These are phyloP conservation scores for Eupithecia abbreviata DNA, from an alignment of 2,888 invertebrate species.

Conservation along the genomic window DNA sequence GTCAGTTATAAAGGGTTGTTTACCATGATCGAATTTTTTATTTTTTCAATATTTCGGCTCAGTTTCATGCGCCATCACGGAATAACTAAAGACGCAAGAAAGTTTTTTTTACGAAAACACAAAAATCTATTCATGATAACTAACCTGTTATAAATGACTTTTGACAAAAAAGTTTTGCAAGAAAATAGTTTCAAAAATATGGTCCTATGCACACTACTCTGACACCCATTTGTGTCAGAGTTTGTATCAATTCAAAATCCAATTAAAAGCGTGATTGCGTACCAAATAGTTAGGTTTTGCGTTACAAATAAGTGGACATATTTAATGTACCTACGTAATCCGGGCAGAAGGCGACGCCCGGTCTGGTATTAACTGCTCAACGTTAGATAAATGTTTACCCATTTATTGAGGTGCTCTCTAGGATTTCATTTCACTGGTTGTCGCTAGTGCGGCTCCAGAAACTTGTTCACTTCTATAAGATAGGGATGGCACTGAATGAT, in stretches of 20 bases:
- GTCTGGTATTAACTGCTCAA: conserved; percentile 57
- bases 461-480: conserved; percentile 49
- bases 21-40: too few species aligned
- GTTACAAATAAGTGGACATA: conserved; percentile 37
- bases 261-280: conserved; percentile 21
- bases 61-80: too few species aligned
- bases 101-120: too few species aligned
- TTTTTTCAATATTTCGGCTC: too few species aligned
- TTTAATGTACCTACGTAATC: conserved; percentile 40
- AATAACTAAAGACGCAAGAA: too few species aligned
- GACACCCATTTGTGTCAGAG: too few species aligned
- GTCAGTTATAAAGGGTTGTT: too few species aligned
- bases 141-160: too few species aligned
- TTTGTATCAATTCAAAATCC: background rate
- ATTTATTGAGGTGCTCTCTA: conserved; percentile 59
- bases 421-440: conserved; percentile 52
- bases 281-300: conserved; percentile 17
- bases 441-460: conserved; percentile 46
- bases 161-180: background rate
- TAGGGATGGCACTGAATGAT: conserved; percentile 21
- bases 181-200: background rate
- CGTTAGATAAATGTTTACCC: conserved; percentile 61
- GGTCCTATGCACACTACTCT: background rate
- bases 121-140: too few species aligned
- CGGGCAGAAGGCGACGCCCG: conserved; percentile 47